These are phyloP conservation scores for Eristalinus sepulchralis DNA, from an alignment of 2,888 invertebrate genomes.

Conservation along the genomic window DNA sequence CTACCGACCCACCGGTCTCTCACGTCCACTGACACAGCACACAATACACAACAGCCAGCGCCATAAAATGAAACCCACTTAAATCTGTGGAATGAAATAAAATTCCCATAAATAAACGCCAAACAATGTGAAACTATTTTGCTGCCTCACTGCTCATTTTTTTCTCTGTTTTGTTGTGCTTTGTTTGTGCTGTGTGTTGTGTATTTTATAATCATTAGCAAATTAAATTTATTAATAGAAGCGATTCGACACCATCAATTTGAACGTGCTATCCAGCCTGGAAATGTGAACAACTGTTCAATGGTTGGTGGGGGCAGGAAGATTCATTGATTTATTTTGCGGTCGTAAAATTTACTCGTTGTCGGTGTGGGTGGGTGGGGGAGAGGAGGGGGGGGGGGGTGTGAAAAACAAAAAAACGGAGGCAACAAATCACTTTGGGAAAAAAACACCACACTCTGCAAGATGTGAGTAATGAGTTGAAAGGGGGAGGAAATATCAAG, in stretches of 20 bases:
- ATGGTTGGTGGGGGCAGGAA: not conserved
- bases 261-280: not conserved
- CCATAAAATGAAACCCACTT: conserved; percentile 4
- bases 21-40: too few species aligned
- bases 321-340: not conserved
- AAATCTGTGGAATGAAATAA: conserved; percentile 5
- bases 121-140: conserved; percentile 7
- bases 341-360: not conserved
- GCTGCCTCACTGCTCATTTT: too few species aligned
- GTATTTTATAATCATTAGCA: not conserved
- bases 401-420: not conserved
- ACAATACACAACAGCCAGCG: not conserved
- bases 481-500: not conserved
- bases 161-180: too few species aligned
- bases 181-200: not conserved
- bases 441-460: not conserved
- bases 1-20: not conserved
- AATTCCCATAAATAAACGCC: conserved; percentile 7
- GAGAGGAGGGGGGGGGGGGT: not conserved
- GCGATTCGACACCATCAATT: not conserved
- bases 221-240: not conserved
- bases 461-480: not conserved
- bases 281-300: not conserved
- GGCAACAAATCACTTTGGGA: not conserved
- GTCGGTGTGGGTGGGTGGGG: not conserved